Evolutionary conservation across 2,797 vertebrate species (phyloP).

Genomic region (Acanthurus tractus): DNA sequence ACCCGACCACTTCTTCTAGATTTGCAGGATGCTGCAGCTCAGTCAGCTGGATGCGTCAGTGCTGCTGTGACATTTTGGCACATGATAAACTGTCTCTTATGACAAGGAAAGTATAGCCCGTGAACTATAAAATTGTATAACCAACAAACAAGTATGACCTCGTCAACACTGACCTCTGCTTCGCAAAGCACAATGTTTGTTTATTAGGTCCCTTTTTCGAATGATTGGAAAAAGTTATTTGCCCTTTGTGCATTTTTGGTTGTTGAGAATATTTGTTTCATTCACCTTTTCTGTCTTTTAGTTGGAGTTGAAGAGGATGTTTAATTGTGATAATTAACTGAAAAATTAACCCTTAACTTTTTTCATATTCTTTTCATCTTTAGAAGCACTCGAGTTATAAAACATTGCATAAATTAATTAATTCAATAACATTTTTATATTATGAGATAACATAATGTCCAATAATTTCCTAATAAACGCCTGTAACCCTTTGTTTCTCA

Average conservation of each 20-base stretch:
- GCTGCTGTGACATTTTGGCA: constrained; percentile 49
- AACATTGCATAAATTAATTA: no score
- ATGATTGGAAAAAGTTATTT: background rate
- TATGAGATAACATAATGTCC: no score
- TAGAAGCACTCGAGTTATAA: no score
- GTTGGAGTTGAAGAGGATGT: no score
- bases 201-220: background rate
- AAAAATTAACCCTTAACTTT: no score
- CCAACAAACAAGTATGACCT: constrained; percentile 15
- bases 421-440: no score
- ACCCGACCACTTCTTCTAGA: constrained; percentile 51
- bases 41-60: constrained; percentile 38
- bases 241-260: background rate
- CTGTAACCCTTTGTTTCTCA: no score
- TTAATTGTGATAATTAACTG: no score
- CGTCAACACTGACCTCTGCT: constrained; percentile 1
- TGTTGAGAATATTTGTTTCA: background rate
- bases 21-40: constrained; percentile 50
- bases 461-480: no score
- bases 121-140: constrained; percentile 44
- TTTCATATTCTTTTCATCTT: no score
- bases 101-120: constrained; percentile 47
- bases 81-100: constrained; percentile 61
- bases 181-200: background rate
- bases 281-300: background rate